Evolutionary conservation across 1,140 invertebrate genomes (phyloP).

Genomic region (Pseudachorutes palmiensis): DNA sequence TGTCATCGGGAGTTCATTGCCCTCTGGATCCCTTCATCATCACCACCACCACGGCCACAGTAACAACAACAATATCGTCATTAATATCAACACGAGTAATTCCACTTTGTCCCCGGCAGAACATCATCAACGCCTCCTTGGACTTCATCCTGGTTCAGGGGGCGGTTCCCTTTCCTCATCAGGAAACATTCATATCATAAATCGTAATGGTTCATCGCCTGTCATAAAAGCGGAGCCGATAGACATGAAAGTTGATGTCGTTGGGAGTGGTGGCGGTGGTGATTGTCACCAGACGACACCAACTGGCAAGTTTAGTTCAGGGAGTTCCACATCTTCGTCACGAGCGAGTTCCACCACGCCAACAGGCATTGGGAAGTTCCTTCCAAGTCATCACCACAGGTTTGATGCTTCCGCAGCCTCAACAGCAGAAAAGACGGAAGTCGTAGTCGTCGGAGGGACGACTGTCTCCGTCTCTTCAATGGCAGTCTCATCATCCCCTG

Average conservation of each 20-base stretch:
- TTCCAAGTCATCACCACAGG: background rate
- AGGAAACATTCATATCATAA: conserved; percentile 23
- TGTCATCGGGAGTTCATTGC: no score
- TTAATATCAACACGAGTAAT: conserved; percentile 13
- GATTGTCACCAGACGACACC: conserved; percentile 16
- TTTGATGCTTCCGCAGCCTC: conserved; percentile 3
- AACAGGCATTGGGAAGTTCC: conserved; percentile 5
- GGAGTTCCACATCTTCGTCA: background rate
- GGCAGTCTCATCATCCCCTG: conserved; percentile 16
- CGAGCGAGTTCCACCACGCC: background rate
- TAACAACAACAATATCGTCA: conserved; percentile 19
- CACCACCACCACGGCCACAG: conserved; percentile 10
- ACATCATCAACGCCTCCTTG: conserved; percentile 18
- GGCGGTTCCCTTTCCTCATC: background rate
- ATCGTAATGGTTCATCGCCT: conserved; percentile 8
- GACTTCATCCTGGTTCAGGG: background rate
- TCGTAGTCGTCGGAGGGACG: conserved; percentile 14
- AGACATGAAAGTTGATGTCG: conserved; percentile 38
- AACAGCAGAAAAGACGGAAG: conserved; percentile 22
- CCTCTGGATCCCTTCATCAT: conserved; percentile 13
- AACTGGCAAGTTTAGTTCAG: conserved; percentile 17
- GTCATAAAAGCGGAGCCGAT: conserved; percentile 37
- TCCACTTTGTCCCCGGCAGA: background rate
- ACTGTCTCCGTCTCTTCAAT: conserved; percentile 24
- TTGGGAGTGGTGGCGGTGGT: conserved; percentile 4